These are phyloP conservation scores for Rhinoderma darwinii DNA, from an alignment of 2,113 vertebrate species.

Conservation along the genomic window DNA sequence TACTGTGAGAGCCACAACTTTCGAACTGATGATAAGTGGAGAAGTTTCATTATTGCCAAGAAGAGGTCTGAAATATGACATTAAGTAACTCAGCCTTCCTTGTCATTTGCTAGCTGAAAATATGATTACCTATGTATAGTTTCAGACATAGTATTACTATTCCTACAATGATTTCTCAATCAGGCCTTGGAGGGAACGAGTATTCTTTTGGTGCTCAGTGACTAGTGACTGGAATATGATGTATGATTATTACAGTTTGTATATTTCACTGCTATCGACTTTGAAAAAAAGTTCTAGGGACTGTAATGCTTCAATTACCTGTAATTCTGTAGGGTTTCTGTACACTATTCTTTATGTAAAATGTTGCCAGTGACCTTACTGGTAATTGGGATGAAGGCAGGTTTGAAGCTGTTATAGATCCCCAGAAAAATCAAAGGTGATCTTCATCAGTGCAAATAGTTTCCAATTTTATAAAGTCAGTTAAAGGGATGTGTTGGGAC, in stretches of 20 bases:
- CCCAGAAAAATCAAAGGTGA: slow-evolving; percentile 16
- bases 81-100: slow-evolving; percentile 42
- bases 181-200: slow-evolving; percentile 51
- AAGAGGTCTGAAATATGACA: slow-evolving; percentile 12
- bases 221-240: slow-evolving; percentile 58
- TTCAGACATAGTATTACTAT: slow-evolving; percentile 28
- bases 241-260: slow-evolving; percentile 55
- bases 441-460: slow-evolving; percentile 30
- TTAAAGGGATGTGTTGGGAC: background rate
- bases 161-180: slow-evolving; percentile 46
- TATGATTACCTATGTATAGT: slow-evolving; percentile 41
- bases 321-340: slow-evolving; percentile 16
- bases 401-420: slow-evolving; percentile 39
- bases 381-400: slow-evolving; percentile 34
- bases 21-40: slow-evolving; percentile 1
- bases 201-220: slow-evolving; percentile 48
- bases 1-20: background rate
- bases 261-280: slow-evolving; percentile 44
- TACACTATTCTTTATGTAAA: slow-evolving; percentile 36
- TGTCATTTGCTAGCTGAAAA: slow-evolving; percentile 28
- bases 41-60: slow-evolving; percentile 28
- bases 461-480: background rate
- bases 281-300: slow-evolving; percentile 39
- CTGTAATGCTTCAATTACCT: slow-evolving; percentile 46
- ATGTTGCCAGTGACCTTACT: slow-evolving; percentile 51